Evolutionary conservation across 2,888 invertebrate genomes (phyloP).

Genomic region (Lordiphosa fenestrarum): DNA sequence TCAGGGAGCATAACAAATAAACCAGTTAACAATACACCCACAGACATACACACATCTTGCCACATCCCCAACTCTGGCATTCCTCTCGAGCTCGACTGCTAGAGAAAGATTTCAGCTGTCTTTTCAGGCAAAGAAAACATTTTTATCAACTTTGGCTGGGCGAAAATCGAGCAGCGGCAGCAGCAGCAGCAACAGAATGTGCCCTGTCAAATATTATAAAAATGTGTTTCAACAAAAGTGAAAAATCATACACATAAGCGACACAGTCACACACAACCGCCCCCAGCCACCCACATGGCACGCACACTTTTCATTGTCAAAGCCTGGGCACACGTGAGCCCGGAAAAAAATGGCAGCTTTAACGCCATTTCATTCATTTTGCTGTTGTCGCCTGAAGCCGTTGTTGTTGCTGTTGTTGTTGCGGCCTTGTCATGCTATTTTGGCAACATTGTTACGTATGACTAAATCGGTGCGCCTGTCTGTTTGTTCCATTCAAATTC

Average conservation of each 20-base stretch:
- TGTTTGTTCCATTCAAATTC: constrained; percentile 42
- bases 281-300: constrained; percentile 24
- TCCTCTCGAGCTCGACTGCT: constrained; percentile 5
- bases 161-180: constrained; percentile 30
- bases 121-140: constrained; percentile 31
- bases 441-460: constrained; percentile 65
- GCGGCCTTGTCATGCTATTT: constrained; percentile 59
- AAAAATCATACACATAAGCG: constrained; percentile 71
- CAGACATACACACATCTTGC: constrained; percentile 6
- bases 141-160: constrained; percentile 48
- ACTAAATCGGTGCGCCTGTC: constrained; percentile 38
- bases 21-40: constrained; percentile 5
- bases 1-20: constrained; percentile 25
- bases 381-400: constrained; percentile 26
- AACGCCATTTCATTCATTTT: constrained; percentile 45
- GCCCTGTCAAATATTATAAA: constrained; percentile 59
- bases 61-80: constrained; percentile 3
- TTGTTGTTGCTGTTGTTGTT: constrained; percentile 32
- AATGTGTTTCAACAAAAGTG: constrained; percentile 59
- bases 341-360: constrained; percentile 49
- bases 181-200: constrained; percentile 49
- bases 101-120: constrained; percentile 17
- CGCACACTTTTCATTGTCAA: constrained; percentile 63
- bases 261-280: constrained; percentile 30
- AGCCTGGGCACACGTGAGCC: constrained; percentile 11